Evolutionary conservation across 2,888 invertebrate genomes (phyloP).

Genomic region (Prenolepis imparis): DNA sequence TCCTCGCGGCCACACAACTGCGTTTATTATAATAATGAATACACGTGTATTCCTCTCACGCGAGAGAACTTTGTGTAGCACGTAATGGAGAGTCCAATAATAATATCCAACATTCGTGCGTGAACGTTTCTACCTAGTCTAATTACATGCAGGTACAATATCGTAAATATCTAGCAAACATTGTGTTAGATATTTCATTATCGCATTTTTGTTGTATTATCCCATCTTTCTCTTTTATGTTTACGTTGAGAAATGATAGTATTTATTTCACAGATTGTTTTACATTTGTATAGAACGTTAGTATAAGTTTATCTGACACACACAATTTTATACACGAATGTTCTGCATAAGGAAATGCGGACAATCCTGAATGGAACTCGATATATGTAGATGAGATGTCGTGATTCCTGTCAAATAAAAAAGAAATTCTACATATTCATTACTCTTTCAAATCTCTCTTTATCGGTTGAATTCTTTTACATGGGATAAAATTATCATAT

Average conservation of each 20-base stretch:
- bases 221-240: not conserved
- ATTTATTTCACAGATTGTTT: not conserved
- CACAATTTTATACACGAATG: not conserved
- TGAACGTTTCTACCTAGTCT: not conserved
- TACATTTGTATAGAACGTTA: not conserved
- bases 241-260: not conserved
- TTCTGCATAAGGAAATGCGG: not conserved
- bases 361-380: too few species aligned
- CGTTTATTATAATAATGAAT: conserved; percentile 23
- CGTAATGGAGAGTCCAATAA: conserved; percentile 33
- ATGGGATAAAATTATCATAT: conserved; percentile 28
- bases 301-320: not conserved
- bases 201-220: not conserved
- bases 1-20: not conserved
- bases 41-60: conserved; percentile 2
- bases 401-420: conserved; percentile 6
- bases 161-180: conserved; percentile 13
- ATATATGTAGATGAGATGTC: not conserved
- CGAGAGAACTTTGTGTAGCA: conserved; percentile 15
- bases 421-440: not conserved
- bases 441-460: conserved; percentile 29
- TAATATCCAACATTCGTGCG: conserved; percentile 30
- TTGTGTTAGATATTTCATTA: not conserved
- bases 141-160: not conserved
- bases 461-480: not conserved